Conservation (phyloP, 2,888 invertebrate genomes). For the Elegia similella region DNA sequence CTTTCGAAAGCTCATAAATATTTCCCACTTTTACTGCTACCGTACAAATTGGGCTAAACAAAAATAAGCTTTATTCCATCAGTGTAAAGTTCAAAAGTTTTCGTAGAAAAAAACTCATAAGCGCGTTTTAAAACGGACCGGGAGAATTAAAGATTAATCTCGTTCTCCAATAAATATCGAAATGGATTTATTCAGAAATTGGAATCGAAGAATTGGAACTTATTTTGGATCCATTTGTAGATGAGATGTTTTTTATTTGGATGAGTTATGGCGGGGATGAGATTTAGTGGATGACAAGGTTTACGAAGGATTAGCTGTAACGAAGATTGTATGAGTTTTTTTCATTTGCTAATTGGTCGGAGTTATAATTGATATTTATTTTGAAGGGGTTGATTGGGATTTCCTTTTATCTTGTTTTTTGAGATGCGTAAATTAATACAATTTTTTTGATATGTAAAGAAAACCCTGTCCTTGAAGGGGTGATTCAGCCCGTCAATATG, state of each 20-base stretch:
- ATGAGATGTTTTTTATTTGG: slow-evolving; percentile 68
- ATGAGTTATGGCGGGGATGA: slow-evolving; percentile 47
- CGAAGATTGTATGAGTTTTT: slow-evolving; percentile 37
- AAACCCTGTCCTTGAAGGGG: too few species aligned
- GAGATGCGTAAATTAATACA: too few species aligned
- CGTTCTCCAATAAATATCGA: slow-evolving; percentile 75
- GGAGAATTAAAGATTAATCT: slow-evolving; percentile 77
- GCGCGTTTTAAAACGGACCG: slow-evolving; percentile 72
- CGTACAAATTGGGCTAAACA: slow-evolving; percentile 30
- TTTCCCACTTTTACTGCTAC: slow-evolving; percentile 75
- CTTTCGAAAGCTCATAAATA: slow-evolving; percentile 80
- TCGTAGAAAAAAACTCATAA: slow-evolving; percentile 49
- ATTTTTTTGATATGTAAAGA: too few species aligned
- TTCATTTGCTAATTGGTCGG: slow-evolving; percentile 34
- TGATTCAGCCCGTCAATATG: too few species aligned
- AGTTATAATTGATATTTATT: slow-evolving; percentile 23
- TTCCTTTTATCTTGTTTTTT: slow-evolving; percentile 5
- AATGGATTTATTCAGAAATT: slow-evolving; percentile 74
- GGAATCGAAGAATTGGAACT: slow-evolving; percentile 77
- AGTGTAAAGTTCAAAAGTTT: slow-evolving; percentile 34
- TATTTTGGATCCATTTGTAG: slow-evolving; percentile 74
- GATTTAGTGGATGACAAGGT: slow-evolving; percentile 32
- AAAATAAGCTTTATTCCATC: slow-evolving; percentile 36
- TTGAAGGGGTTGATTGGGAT: neutral
- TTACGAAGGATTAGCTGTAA: slow-evolving; percentile 33